Conservation (phyloP, 2,888 invertebrate species). For the Temnothorax unifasciatus region DNA sequence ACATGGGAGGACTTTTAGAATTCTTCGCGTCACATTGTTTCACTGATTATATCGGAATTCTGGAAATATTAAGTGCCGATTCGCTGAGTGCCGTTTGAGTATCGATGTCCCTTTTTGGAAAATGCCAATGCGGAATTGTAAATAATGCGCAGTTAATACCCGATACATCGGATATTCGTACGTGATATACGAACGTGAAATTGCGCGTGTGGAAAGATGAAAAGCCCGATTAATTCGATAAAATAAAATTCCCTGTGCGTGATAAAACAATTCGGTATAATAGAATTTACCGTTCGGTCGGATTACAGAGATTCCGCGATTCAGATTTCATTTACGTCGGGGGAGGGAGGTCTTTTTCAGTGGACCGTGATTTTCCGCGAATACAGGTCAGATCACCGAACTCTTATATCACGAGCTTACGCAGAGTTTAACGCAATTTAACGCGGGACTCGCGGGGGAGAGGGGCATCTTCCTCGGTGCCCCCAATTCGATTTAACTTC, state of each 20-base stretch:
- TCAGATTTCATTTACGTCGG: conserved; percentile 17
- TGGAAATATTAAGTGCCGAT: neutral
- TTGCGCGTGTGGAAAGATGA: neutral
- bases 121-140: neutral
- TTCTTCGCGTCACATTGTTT: neutral
- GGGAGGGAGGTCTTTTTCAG: neutral
- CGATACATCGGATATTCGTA: neutral
- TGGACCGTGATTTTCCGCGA: neutral
- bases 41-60: neutral
- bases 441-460: conserved; percentile 4
- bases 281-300: conserved; percentile 18
- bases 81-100: neutral
- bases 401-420: conserved; percentile 19
- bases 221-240: conserved; percentile 39
- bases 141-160: conserved; percentile 3
- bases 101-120: neutral
- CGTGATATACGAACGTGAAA: neutral
- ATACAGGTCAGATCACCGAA: conserved; percentile 29
- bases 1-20: neutral
- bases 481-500: conserved; percentile 47
- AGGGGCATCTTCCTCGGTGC: neutral
- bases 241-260: conserved; percentile 20
- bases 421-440: conserved; percentile 24
- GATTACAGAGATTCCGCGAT: neutral
- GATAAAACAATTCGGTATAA: conserved; percentile 33